These are phyloP conservation scores for Amblyornis subalaris DNA, from an alignment of 2,113 vertebrate genomes.

Conservation along the genomic window DNA sequence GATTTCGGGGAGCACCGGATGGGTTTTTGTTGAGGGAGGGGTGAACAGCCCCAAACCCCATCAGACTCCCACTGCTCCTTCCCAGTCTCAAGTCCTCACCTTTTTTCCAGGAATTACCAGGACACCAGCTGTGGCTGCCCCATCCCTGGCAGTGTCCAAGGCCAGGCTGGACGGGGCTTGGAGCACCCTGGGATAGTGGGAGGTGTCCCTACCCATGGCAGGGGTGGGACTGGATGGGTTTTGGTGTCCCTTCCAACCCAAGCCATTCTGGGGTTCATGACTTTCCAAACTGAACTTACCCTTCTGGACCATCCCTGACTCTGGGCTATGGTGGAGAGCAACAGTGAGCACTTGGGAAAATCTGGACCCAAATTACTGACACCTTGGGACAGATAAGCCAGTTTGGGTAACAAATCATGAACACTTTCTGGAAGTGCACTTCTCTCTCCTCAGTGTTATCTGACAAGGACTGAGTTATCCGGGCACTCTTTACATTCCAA, in stretches of 20 bases:
- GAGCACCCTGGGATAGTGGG: not conserved
- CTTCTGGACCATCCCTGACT: not conserved
- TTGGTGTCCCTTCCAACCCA: not conserved
- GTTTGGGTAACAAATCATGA: fast-evolving
- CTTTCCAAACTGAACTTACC: not conserved
- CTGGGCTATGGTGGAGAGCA: fast-evolving
- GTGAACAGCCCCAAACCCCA: not conserved
- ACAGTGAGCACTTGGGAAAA: not conserved
- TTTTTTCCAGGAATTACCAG: not conserved
- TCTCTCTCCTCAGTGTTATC: not conserved
- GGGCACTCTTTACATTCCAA: not conserved
- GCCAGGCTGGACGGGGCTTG: not conserved
- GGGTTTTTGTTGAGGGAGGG: not conserved
- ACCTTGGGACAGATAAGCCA: not conserved
- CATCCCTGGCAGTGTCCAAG: not conserved
- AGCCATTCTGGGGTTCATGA: not conserved
- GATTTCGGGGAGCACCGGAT: fast-evolving
- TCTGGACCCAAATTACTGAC: not conserved
- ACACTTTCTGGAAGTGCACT: not conserved
- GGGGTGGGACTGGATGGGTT: not conserved
- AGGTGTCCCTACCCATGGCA: not conserved
- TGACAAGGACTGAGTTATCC: not conserved
- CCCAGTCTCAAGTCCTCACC: not conserved
- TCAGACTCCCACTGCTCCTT: not conserved
- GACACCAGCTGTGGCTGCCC: not conserved